Conservation (phyloP, 92 coral and sea anemone species). For the Palythoa grandiflora region DNA sequence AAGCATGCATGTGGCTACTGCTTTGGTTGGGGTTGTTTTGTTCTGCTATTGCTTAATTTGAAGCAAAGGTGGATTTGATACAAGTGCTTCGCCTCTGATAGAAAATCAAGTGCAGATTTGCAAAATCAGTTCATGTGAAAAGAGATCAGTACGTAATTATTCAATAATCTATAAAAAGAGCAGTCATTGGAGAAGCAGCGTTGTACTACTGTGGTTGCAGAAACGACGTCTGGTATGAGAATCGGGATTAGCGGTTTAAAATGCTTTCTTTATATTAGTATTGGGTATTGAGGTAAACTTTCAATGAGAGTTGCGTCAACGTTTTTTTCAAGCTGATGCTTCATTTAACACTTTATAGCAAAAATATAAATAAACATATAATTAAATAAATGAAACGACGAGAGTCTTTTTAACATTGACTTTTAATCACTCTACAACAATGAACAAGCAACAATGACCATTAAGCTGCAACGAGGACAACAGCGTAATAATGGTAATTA, state of each 20-base stretch:
- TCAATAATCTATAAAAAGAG: conserved; percentile 29
- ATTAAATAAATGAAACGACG: conserved; percentile 5
- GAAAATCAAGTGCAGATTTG: conserved; percentile 27
- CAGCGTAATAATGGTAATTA: conserved; percentile 4
- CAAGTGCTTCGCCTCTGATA: conserved; percentile 24
- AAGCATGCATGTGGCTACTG: conserved; percentile 22
- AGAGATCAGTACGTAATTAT: conserved; percentile 24
- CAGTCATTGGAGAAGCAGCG: conserved; percentile 23
- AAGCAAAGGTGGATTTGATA: conserved; percentile 8
- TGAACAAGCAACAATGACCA: conserved; percentile 20
- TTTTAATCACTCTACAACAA: conserved; percentile 24
- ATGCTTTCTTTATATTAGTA: conserved; percentile 20
- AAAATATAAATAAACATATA: background rate
- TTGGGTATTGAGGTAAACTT: conserved; percentile 23
- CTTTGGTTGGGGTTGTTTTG: conserved; percentile 25
- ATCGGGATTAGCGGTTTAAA: conserved; percentile 18
- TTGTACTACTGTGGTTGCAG: conserved; percentile 18
- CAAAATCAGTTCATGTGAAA: conserved; percentile 24
- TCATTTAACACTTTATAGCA: conserved; percentile 31
- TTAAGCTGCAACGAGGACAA: conserved; percentile 23
- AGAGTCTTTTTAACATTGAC: conserved; percentile 20
- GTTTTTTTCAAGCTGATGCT: conserved; percentile 21
- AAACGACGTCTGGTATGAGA: conserved; percentile 28
- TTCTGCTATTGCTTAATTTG: conserved; percentile 12
- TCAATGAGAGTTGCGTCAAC: conserved; percentile 16